Percentiles rank a stretch among this genome's conserved stretches.
These are phyloP conservation scores for Dusona sp. DNA, from an alignment of 2,888 invertebrate genomes.

Conservation along the genomic window DNA sequence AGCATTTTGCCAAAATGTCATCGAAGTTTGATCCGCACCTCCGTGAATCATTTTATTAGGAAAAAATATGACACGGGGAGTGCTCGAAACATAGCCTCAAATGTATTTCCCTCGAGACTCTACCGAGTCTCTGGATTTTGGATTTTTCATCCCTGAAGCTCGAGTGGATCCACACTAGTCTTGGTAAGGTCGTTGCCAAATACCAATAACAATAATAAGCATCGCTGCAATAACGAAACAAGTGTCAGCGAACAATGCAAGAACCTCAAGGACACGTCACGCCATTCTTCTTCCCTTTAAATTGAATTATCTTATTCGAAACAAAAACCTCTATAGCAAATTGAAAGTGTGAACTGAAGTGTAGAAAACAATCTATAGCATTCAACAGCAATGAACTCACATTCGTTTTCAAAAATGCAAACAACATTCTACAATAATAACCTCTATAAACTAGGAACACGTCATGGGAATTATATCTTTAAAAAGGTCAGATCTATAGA, in stretches of 20 bases:
- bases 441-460: background rate
- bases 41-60: no score
- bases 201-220: background rate
- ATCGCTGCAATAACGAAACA: background rate
- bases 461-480: background rate
- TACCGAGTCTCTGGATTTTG: no score
- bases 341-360: background rate
- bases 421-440: background rate
- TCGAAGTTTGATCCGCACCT: no score
- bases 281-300: background rate
- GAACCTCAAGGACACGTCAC: background rate
- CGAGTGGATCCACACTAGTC: no score
- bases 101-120: no score
- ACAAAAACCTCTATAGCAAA: no score
- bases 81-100: no score
- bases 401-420: background rate
- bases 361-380: background rate
- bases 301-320: background rate
- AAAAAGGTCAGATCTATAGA: background rate
- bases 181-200: no score
- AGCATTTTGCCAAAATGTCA: no score
- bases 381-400: background rate
- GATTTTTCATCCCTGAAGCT: no score
- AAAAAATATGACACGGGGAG: no score
- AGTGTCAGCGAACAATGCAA: background rate